Conservation (phyloP, 2,888 invertebrate genomes). For the Arrhopalites spinosus region DNA sequence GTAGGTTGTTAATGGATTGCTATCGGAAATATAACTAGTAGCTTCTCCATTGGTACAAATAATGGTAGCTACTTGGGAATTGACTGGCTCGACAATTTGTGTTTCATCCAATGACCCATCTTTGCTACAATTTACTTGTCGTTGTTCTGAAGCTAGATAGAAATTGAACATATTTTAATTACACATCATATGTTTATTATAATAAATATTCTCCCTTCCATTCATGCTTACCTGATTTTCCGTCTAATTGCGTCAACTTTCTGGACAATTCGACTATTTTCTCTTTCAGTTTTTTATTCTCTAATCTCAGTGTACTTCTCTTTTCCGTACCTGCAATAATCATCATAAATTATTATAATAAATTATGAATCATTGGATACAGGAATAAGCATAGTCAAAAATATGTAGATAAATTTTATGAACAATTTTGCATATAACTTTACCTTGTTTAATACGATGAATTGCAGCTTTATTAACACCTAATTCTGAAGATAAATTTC, state of each 20-base stretch:
- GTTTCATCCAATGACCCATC: neutral
- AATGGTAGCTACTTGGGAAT: conserved; percentile 17
- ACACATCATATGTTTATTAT: neutral
- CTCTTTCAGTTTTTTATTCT: conserved; percentile 48
- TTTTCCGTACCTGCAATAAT: conserved; percentile 40
- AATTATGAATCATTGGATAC: neutral
- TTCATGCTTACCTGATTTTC: conserved; percentile 5
- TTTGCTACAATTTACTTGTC: neutral
- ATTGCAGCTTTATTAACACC: conserved; percentile 52
- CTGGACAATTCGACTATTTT: conserved; percentile 44
- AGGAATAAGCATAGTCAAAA: neutral
- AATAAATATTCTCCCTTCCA: neutral
- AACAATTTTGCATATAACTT: neutral
- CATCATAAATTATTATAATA: neutral
- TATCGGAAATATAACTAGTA: conserved; percentile 3
- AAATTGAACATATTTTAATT: neutral
- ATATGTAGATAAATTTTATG: neutral
- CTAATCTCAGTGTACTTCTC: conserved; percentile 44
- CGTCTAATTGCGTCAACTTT: neutral
- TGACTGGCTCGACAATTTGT: conserved; percentile 6
- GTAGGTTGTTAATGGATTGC: conserved; percentile 18
- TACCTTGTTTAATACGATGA: conserved; percentile 52
- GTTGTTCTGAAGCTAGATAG: neutral
- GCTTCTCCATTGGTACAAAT: conserved; percentile 24
- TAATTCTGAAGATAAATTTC: conserved; percentile 46